Conservation (phyloP, 2,888 invertebrate genomes). For the Parnassius glacialis region DNA sequence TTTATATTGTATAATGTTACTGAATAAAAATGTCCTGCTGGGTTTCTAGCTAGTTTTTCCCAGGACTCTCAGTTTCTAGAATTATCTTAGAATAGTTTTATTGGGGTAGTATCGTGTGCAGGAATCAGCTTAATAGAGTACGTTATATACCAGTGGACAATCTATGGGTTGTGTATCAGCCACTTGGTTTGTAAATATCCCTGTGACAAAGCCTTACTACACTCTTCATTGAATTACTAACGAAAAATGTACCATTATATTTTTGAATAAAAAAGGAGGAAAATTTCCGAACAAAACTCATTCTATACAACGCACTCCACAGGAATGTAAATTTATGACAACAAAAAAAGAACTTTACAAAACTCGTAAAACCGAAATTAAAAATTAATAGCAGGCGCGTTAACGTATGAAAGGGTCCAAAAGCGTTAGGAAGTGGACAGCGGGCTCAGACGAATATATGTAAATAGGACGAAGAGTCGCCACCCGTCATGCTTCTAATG, state of each 20-base stretch:
- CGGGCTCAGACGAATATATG: slow-evolving; percentile 31
- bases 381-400: slow-evolving; percentile 49
- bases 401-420: slow-evolving; percentile 38
- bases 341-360: slow-evolving; percentile 39
- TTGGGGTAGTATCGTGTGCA: too few species aligned
- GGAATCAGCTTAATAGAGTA: too few species aligned
- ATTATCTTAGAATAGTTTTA: too few species aligned
- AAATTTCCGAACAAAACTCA: slow-evolving; percentile 7
- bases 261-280: not conserved
- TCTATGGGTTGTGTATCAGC: too few species aligned
- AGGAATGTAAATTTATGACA: slow-evolving; percentile 18
- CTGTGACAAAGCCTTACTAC: too few species aligned
- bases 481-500: slow-evolving; percentile 19
- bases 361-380: slow-evolving; percentile 51
- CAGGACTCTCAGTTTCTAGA: too few species aligned
- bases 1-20: too few species aligned
- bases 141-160: too few species aligned
- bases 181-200: too few species aligned
- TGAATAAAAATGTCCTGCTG: too few species aligned
- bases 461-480: slow-evolving; percentile 24
- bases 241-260: slow-evolving; percentile 1
- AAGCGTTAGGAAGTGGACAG: slow-evolving; percentile 19
- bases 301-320: slow-evolving; percentile 7
- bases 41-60: too few species aligned
- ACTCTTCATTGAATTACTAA: not conserved